Evolutionary conservation across 1,140 invertebrate genomes (phyloP).

Genomic region (Heliconius hewitsoni): DNA sequence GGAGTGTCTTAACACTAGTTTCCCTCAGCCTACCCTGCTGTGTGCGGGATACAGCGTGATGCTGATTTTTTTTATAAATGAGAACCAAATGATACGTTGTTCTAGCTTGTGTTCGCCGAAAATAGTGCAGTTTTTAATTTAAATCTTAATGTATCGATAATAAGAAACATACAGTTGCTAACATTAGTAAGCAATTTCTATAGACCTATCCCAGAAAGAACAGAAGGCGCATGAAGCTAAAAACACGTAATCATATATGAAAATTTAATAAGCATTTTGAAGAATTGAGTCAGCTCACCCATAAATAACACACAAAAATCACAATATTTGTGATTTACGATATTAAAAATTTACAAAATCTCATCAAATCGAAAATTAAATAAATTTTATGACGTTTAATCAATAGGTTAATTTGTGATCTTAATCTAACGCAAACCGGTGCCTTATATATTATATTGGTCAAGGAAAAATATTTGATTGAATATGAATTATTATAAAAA

Average conservation of each 20-base stretch:
- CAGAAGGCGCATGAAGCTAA: not conserved
- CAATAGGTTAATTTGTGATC: slow-evolving; percentile 8
- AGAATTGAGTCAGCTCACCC: not conserved
- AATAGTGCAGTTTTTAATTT: too few relatives aligned
- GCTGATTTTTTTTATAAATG: too few relatives aligned
- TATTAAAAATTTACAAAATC: not conserved
- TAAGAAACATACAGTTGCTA: too few relatives aligned
- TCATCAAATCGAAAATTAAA: not conserved
- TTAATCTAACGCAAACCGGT: not conserved
- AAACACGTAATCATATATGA: not conserved
- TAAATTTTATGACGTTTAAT: not conserved
- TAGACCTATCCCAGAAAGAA: too few relatives aligned
- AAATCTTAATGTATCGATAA: too few relatives aligned
- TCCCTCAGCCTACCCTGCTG: too few relatives aligned
- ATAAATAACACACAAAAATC: not conserved
- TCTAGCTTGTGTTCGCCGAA: too few relatives aligned
- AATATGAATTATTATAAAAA: slow-evolving; percentile 23
- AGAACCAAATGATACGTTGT: too few relatives aligned
- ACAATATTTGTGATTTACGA: not conserved
- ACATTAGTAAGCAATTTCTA: too few relatives aligned
- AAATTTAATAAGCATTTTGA: not conserved
- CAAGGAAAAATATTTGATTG: slow-evolving; percentile 22
- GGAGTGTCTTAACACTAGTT: too few relatives aligned
- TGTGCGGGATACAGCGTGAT: too few relatives aligned
- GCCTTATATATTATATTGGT: slow-evolving; percentile 23